Evolutionary conservation across 2,113 vertebrate species (phyloP).

Genomic region (Hippoglossus stenolepis): DNA sequence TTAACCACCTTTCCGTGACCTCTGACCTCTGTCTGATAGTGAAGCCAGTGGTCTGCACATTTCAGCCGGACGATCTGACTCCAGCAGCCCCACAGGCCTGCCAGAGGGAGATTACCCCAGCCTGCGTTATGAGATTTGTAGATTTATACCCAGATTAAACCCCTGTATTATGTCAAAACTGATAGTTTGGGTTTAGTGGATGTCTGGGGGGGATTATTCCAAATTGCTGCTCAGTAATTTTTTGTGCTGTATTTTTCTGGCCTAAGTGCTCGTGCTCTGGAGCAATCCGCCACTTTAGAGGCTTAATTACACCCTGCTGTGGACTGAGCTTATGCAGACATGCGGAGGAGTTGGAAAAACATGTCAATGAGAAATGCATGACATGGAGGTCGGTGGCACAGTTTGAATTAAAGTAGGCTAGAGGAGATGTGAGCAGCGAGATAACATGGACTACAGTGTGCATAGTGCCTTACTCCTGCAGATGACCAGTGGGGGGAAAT

Average conservation of each 20-base stretch:
- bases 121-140: slow-evolving; percentile 72
- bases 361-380: slow-evolving; percentile 60
- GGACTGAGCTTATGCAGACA: slow-evolving; percentile 65
- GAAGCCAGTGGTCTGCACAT: slow-evolving; percentile 53
- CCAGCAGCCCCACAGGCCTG: slow-evolving; percentile 36
- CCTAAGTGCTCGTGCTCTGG: slow-evolving; percentile 56
- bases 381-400: slow-evolving; percentile 42
- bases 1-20: slow-evolving; percentile 44
- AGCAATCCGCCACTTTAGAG: slow-evolving; percentile 74
- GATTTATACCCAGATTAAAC: slow-evolving; percentile 79
- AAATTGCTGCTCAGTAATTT: slow-evolving; percentile 75
- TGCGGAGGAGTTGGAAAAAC: slow-evolving; percentile 63
- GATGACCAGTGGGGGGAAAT: slow-evolving; percentile 19
- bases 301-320: slow-evolving; percentile 74
- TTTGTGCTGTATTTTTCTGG: slow-evolving; percentile 58
- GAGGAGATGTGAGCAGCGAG: slow-evolving; percentile 37
- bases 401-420: slow-evolving; percentile 48
- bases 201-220: slow-evolving; percentile 74
- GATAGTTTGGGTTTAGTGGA: slow-evolving; percentile 76
- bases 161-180: slow-evolving; percentile 76
- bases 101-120: slow-evolving; percentile 73
- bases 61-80: slow-evolving; percentile 47
- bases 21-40: slow-evolving; percentile 34
- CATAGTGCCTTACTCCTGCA: slow-evolving; percentile 63
- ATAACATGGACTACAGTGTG: slow-evolving; percentile 33